Evolutionary conservation across 2,888 invertebrate genomes (phyloP).

Genomic region (Piscicola geometra): DNA sequence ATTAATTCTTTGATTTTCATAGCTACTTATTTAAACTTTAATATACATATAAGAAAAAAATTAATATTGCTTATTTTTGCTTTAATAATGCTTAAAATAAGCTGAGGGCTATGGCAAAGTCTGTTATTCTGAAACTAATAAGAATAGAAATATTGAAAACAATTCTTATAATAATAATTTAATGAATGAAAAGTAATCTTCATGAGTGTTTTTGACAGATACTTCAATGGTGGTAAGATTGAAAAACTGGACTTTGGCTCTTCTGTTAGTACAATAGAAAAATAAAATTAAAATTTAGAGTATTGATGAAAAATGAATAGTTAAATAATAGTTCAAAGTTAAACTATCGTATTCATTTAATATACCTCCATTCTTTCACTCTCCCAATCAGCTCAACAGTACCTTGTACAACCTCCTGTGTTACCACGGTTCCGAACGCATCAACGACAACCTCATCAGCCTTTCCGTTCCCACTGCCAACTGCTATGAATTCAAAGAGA

Average conservation of each 20-base stretch:
- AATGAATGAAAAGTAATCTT: neutral
- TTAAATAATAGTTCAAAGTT: too few species aligned
- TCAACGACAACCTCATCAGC: neutral
- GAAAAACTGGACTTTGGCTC: constrained; percentile 7
- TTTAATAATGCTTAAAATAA: too few species aligned
- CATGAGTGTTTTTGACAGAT: neutral
- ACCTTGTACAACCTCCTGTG: constrained; percentile 1
- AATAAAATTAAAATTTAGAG: neutral
- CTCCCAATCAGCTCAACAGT: neutral
- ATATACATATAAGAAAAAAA: too few species aligned
- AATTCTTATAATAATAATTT: neutral
- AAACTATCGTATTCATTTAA: too few species aligned
- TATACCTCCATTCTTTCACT: too few species aligned
- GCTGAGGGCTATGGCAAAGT: too few species aligned
- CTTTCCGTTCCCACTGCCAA: neutral
- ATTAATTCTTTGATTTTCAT: too few species aligned
- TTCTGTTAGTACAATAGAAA: neutral
- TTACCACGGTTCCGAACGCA: neutral
- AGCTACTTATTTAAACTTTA: too few species aligned
- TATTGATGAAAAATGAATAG: neutral
- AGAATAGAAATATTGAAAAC: neutral
- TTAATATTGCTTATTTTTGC: too few species aligned
- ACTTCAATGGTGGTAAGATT: constrained; percentile 10
- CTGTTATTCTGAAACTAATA: too few species aligned
- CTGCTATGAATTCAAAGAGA: neutral